Conservation (phyloP, 2,113 vertebrate genomes). For the Apaloderma vittatum region DNA sequence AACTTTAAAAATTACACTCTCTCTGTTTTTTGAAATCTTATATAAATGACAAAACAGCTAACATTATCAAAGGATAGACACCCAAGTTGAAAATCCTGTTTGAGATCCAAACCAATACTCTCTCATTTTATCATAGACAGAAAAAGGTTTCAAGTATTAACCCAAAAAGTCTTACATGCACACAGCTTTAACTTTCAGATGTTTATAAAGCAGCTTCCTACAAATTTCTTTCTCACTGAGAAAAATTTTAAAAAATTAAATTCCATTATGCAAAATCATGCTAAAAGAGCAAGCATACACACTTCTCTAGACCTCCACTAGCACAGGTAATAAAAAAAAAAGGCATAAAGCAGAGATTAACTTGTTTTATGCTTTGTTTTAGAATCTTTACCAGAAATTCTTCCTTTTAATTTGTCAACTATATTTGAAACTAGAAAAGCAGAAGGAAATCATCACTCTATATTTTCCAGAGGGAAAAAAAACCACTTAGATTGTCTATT, state of each 20-base stretch:
- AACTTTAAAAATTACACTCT: neutral
- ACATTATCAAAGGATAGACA: neutral
- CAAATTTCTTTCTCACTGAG: neutral
- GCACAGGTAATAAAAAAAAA: neutral
- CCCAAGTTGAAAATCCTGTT: neutral
- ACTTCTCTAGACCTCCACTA: neutral
- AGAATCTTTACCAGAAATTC: neutral
- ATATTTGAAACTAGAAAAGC: neutral
- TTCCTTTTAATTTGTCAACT: neutral
- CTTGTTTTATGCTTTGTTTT: neutral
- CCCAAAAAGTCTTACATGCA: neutral
- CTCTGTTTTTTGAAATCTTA: neutral
- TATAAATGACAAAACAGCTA: neutral
- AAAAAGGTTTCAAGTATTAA: neutral
- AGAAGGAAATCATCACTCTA: neutral
- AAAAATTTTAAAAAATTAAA: neutral
- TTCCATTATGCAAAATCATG: neutral
- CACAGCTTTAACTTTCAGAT: neutral
- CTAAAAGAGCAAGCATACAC: neutral
- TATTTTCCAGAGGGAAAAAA: neutral
- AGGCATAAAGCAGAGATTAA: neutral
- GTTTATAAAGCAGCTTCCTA: neutral
- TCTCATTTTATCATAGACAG: neutral
- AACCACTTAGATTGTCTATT: rapidly evolving
- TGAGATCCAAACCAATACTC: neutral